These are phyloP conservation scores for Notodonta ziczac DNA, from an alignment of 2,888 invertebrate genomes.

Conservation along the genomic window DNA sequence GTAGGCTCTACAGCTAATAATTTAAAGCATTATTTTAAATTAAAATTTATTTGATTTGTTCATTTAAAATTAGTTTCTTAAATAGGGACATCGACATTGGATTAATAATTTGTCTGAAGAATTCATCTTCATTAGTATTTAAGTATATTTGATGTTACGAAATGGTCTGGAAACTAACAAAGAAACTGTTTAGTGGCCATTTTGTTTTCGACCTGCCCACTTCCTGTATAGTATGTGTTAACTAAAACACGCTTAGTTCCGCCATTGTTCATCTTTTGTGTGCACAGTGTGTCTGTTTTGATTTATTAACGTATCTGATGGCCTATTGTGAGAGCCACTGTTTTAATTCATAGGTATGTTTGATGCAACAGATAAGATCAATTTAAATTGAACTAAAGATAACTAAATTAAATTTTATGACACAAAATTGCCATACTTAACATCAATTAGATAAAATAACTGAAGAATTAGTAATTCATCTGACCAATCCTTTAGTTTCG, in stretches of 20 bases:
- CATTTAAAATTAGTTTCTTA: too few relatives aligned
- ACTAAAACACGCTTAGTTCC: constrained; percentile 29
- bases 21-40: too few relatives aligned
- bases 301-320: constrained; percentile 38
- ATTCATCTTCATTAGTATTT: too few relatives aligned
- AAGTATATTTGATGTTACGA: background rate
- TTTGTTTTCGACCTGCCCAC: constrained; percentile 42
- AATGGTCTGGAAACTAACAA: constrained; percentile 30
- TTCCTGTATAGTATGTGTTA: constrained; percentile 33
- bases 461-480: too few relatives aligned
- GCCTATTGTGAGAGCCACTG: constrained; percentile 18
- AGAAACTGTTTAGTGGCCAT: constrained; percentile 43
- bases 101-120: too few relatives aligned
- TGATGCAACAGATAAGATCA: background rate
- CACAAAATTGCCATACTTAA: too few relatives aligned
- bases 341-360: constrained; percentile 13
- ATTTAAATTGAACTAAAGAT: background rate
- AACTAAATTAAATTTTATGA: background rate
- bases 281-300: constrained; percentile 32
- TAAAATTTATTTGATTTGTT: too few relatives aligned
- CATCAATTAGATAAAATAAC: too few relatives aligned
- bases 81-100: too few relatives aligned
- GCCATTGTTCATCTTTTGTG: constrained; percentile 24
- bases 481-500: too few relatives aligned
- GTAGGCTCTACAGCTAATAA: too few relatives aligned